These are phyloP conservation scores for Lordiphosa andalusiaca DNA, from an alignment of 2,888 invertebrate species.

Conservation along the genomic window DNA sequence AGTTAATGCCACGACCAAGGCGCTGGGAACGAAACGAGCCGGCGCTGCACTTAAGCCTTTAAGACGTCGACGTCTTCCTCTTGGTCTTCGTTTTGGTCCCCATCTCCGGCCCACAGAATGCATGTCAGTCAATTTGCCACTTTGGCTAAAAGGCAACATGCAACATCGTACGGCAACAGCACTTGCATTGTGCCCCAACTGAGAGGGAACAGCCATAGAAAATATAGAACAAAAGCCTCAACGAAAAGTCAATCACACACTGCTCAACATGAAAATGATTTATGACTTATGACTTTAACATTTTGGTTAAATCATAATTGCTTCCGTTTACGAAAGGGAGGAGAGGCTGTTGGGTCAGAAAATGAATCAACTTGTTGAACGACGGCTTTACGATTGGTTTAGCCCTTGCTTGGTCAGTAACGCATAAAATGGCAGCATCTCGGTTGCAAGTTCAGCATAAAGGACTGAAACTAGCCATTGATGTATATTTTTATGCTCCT, in stretches of 20 bases:
- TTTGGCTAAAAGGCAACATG: constrained; percentile 74
- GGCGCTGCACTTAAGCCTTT: constrained; percentile 68
- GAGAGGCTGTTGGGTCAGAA: no score
- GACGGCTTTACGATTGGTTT: no score
- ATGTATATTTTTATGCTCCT: no score
- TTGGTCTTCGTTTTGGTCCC: constrained; percentile 22
- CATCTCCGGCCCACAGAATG: constrained; percentile 49
- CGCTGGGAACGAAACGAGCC: constrained; percentile 55
- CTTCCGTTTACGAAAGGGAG: no score
- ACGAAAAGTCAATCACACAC: constrained; percentile 55
- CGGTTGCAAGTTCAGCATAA: no score
- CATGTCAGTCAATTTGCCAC: constrained; percentile 77
- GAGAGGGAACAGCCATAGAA: constrained; percentile 42
- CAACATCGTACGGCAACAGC: constrained; percentile 58
- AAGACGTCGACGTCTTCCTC: constrained; percentile 41
- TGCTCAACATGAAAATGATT: constrained; percentile 21
- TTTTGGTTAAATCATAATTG: no score
- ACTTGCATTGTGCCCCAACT: constrained; percentile 50
- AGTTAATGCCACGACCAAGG: constrained; percentile 56
- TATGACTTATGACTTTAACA: no score
- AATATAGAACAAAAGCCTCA: constrained; percentile 67
- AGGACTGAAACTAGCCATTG: no score
- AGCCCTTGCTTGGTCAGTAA: no score
- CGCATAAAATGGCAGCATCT: no score
- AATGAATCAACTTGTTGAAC: no score